Conservation (phyloP, 1,140 invertebrate genomes). For the Dufourea novaeangliae region DNA sequence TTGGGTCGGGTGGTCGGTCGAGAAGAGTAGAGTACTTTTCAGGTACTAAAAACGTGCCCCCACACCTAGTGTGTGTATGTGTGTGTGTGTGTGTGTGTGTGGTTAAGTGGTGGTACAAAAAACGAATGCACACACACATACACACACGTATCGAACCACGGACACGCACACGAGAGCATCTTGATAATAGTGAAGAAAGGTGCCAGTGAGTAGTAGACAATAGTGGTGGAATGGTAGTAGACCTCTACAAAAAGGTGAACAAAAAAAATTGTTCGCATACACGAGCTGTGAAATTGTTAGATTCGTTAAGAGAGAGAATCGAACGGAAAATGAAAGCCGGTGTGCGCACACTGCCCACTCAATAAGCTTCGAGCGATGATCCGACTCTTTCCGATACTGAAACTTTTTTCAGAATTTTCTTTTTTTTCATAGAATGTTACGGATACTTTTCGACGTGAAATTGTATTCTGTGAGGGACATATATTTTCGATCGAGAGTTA, state of each 20-base stretch:
- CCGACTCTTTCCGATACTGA: too few relatives aligned
- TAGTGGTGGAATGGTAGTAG: conserved; percentile 60
- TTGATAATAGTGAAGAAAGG: conserved; percentile 72
- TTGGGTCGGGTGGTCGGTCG: conserved; percentile 17
- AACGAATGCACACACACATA: too few relatives aligned
- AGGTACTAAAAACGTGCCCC: conserved; percentile 48
- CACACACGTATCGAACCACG: conserved; percentile 47
- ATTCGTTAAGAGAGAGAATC: conserved; percentile 39
- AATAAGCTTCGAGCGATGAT: background rate
- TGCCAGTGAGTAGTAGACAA: conserved; percentile 69
- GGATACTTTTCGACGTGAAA: too few relatives aligned
- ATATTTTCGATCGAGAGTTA: too few relatives aligned
- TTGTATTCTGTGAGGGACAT: too few relatives aligned
- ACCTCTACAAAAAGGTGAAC: conserved; percentile 62
- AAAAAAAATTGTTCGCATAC: conserved; percentile 55
- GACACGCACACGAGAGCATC: conserved; percentile 56
- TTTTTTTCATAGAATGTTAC: too few relatives aligned
- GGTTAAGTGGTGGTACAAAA: too few relatives aligned
- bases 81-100: too few relatives aligned
- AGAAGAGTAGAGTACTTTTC: conserved; percentile 48
- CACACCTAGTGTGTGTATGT: too few relatives aligned
- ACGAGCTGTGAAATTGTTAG: conserved; percentile 24
- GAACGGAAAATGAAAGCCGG: conserved; percentile 10
- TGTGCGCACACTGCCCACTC: background rate
- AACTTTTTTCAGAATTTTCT: too few relatives aligned